These are phyloP conservation scores for Cyprinella venusta DNA, from an alignment of 2,797 vertebrate species.

Conservation along the genomic window DNA sequence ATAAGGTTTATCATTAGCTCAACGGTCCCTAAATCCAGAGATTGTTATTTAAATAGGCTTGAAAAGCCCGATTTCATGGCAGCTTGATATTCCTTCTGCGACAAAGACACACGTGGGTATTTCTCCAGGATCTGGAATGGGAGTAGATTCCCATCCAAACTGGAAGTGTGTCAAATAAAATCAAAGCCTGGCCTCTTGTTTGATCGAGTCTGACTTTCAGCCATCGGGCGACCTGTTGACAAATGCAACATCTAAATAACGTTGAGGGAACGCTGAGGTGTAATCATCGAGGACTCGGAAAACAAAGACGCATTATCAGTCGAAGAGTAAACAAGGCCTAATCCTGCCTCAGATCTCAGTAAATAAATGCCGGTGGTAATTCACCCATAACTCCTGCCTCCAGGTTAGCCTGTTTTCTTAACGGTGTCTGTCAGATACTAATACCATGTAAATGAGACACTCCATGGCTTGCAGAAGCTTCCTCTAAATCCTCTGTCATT, in stretches of 20 bases:
- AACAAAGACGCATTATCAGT: slow-evolving; percentile 76
- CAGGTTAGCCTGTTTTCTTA: slow-evolving; percentile 73
- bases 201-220: slow-evolving; percentile 30
- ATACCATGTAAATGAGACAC: slow-evolving; percentile 86
- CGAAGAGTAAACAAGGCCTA: slow-evolving; percentile 80
- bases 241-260: slow-evolving; percentile 45
- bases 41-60: slow-evolving; percentile 4
- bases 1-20: slow-evolving; percentile 33
- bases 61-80: slow-evolving; percentile 20
- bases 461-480: slow-evolving; percentile 74
- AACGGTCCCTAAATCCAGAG: slow-evolving; percentile 8
- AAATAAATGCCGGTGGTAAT: slow-evolving; percentile 82
- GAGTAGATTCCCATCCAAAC: neutral
- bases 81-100: neutral
- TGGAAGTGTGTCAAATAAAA: neutral
- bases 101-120: neutral
- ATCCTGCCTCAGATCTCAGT: slow-evolving; percentile 81
- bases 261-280: neutral
- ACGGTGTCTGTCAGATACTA: slow-evolving; percentile 80
- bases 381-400: slow-evolving; percentile 79
- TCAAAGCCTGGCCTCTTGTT: slow-evolving; percentile 12
- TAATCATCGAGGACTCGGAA: slow-evolving; percentile 71
- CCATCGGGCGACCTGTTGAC: slow-evolving; percentile 39
- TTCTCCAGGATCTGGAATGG: neutral
- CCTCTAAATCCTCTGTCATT: slow-evolving; percentile 90